A percentile compares a stretch with the other conserved stretches of the same genome.
phyloP scores from a whole-genome alignment of 1,140 invertebrate genomes.

The Sitophilus oryzae region DNA sequence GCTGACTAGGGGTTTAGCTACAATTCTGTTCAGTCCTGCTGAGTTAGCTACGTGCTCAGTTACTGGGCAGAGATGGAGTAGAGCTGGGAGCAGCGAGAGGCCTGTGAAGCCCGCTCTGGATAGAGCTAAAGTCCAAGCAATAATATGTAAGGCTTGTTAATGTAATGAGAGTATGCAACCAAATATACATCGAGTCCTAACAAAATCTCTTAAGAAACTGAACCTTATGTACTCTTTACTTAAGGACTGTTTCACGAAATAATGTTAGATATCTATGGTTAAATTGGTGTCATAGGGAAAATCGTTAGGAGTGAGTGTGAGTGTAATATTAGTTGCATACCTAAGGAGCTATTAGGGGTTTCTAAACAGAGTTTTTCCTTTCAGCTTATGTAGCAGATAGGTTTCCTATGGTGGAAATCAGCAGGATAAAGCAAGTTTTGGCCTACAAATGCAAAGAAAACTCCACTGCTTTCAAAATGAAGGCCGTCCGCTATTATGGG shows the following conservation, averaged over 20 bases:
- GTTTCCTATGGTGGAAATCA: conserved; percentile 66
- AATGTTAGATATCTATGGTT: too few species aligned
- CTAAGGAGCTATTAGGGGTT: too few species aligned
- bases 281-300: too few species aligned
- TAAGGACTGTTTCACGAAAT: too few species aligned
- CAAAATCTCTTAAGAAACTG: too few species aligned
- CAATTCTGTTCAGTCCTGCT: conserved; percentile 66
- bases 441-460: conserved; percentile 74
- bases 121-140: conserved; percentile 63
- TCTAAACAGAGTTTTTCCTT: too few species aligned
- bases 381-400: conserved; percentile 62
- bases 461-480: conserved; percentile 65
- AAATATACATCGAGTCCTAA: too few species aligned
- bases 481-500: conserved; percentile 61
- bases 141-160: conserved; percentile 55
- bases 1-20: conserved; percentile 62
- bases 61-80: conserved; percentile 67
- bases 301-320: too few species aligned
- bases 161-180: too few species aligned
- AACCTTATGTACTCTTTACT: too few species aligned
- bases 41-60: conserved; percentile 68
- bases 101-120: conserved; percentile 67
- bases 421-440: conserved; percentile 66
- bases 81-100: conserved; percentile 60
- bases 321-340: too few species aligned